Base-by-base conservation (phyloP, 2,113 vertebrate species). In the Chaetorhynchus papuensis region DNA sequence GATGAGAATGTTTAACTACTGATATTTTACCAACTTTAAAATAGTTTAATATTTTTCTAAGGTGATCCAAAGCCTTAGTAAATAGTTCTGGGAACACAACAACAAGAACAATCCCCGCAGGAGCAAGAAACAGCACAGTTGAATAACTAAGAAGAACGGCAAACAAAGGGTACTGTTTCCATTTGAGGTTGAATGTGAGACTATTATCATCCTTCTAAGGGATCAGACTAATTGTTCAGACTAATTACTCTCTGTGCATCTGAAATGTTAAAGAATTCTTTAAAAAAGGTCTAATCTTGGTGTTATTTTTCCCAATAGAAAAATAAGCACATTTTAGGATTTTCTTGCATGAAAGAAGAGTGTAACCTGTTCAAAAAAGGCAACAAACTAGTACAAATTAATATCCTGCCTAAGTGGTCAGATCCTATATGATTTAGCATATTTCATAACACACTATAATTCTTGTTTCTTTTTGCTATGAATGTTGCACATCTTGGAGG, bases 21-120 rank as follows among this genome's bases (percentile, higher is more conserved):
- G 15, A 24, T 45, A 47, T 10, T 59, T 50, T 26, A 41, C 15
- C 37, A 49, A 27, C 11, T 78, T 70, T 26, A 19, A 30, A 87
- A 69, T 14, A 66, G 9, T 23, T 44, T 7, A 47, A n/a, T 26
- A n/a, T 54, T 83, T 84, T 76, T 39, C n/a, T 53, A 63, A 70
- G 21, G 33, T 42, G 2, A 20, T 44, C 30, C 6, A 23, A 87
- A 61, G 21, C 33, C 9, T 90, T 24, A 37, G 19, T 33, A 66
- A 53, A 49, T 28, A 41, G 7, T n/a, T 76, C 33, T 39, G 19
- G 31, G 21, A 79, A 86, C n/a, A 56, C 6, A 41, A 50, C 10
- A 52, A 18, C 13, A 41, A 31, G 15, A 31, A 66, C 1, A 1
- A 4, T 0, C 1, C 5, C 11, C 0, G 0, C 7, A 52, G 31